Conservation (phyloP, 2,888 invertebrate genomes). For the Venusia cambrica region DNA sequence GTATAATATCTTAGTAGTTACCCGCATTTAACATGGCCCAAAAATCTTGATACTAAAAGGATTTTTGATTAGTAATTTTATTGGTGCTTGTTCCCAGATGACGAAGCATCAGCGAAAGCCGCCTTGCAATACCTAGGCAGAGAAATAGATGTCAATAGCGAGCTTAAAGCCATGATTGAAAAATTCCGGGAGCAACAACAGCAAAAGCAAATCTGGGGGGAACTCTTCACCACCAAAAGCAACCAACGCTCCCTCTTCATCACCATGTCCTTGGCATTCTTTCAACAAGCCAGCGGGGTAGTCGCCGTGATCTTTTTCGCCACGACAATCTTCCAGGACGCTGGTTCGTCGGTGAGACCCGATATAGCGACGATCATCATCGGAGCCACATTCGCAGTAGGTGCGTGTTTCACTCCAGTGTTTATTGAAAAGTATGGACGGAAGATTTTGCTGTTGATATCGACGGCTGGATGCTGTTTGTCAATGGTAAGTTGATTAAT, state of each 20-base stretch:
- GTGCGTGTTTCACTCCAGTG: constrained; percentile 38
- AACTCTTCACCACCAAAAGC: constrained; percentile 30
- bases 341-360: constrained; percentile 41
- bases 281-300: constrained; percentile 45
- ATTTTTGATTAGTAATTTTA: no score
- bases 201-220: constrained; percentile 12
- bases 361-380: constrained; percentile 43
- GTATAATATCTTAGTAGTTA: no score
- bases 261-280: constrained; percentile 36
- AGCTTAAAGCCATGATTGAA: constrained; percentile 20
- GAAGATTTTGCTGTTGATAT: no score
- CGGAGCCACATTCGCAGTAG: constrained; percentile 36
- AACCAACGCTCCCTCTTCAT: constrained; percentile 43
- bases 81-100: no score
- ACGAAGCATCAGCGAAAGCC: constrained; percentile 15
- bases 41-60: no score
- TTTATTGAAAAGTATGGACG: no score
- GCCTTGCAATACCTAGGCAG: constrained; percentile 17
- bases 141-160: constrained; percentile 14
- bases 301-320: constrained; percentile 42
- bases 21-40: no score
- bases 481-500: no score
- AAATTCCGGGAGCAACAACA: constrained; percentile 6
- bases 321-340: constrained; percentile 43
- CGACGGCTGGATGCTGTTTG: no score